Conservation (phyloP, 2,113 vertebrate species). For the Cranoglanis bouderius region DNA sequence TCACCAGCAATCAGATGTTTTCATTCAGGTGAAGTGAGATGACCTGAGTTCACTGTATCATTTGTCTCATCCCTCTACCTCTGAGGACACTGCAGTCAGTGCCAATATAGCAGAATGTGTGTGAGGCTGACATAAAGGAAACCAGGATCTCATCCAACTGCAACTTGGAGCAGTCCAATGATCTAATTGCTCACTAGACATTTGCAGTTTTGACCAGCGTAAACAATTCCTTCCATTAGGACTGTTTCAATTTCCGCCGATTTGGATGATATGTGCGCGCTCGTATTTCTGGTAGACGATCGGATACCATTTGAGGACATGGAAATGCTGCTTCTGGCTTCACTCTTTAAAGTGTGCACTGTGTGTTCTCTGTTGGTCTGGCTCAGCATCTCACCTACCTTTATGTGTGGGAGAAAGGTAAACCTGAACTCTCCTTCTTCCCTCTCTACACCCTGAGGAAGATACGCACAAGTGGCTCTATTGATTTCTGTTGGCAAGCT, state of each 20-base stretch:
- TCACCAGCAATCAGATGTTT: not conserved
- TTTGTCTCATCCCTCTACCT: not conserved
- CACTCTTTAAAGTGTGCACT: not conserved
- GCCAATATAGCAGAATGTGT: conserved; percentile 14
- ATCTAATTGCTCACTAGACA: conserved; percentile 16
- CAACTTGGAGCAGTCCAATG: not conserved
- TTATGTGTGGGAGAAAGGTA: conserved; percentile 32
- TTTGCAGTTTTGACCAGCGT: conserved; percentile 26
- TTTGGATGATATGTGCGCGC: not conserved
- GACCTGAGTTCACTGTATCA: not conserved
- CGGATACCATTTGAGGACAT: not conserved
- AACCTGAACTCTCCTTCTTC: conserved; percentile 11
- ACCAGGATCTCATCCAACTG: conserved; percentile 23
- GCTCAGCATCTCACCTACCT: not conserved
- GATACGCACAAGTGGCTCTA: conserved; percentile 48
- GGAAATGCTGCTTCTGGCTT: conserved; percentile 9
- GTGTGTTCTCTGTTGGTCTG: conserved; percentile 3
- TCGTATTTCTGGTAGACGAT: not conserved
- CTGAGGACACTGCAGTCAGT: conserved; percentile 23
- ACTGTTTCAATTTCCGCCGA: not conserved
- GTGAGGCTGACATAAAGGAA: conserved; percentile 21
- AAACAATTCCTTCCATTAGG: conserved; percentile 26
- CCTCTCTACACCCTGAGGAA: conserved; percentile 24
- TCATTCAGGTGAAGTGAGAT: conserved; percentile 15
- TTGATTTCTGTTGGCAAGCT: conserved; percentile 56